These are phyloP conservation scores for Magallana nippona DNA, from an alignment of 2,888 invertebrate species.

Conservation along the genomic window DNA sequence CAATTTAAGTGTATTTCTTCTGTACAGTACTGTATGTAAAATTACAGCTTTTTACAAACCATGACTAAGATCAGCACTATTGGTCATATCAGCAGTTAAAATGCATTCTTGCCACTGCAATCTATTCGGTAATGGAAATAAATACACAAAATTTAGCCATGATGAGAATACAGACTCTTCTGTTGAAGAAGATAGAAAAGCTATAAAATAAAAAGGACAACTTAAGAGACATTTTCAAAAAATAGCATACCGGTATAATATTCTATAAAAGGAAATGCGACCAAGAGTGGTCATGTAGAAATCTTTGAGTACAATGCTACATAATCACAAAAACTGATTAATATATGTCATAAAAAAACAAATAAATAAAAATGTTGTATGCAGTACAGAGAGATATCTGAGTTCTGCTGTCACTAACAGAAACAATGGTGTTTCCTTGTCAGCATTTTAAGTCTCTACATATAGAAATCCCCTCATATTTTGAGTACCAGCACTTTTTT, in stretches of 20 bases:
- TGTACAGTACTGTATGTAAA: too few relatives aligned
- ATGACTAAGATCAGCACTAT: too few relatives aligned
- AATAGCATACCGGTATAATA: conserved; percentile 9
- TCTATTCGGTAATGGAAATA: too few relatives aligned
- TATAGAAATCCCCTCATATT: background rate
- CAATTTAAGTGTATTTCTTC: too few relatives aligned
- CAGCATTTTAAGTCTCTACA: background rate
- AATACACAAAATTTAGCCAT: background rate
- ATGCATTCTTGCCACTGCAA: too few relatives aligned
- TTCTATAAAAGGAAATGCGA: conserved; percentile 9
- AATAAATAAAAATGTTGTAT: conserved; percentile 8
- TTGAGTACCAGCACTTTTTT: background rate
- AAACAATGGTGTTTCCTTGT: background rate
- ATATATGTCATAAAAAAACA: conserved; percentile 19
- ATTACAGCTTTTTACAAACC: too few relatives aligned
- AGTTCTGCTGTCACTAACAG: conserved; percentile 1
- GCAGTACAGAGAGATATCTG: background rate
- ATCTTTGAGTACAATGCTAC: conserved; percentile 30
- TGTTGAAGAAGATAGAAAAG: background rate
- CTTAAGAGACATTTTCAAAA: conserved; percentile 15
- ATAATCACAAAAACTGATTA: conserved; percentile 30
- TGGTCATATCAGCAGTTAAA: too few relatives aligned
- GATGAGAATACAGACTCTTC: conserved; percentile 7
- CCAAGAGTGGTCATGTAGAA: conserved; percentile 19
- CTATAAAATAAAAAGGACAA: background rate